Base-by-base conservation (phyloP, 2,797 vertebrate genomes). In the Myiotriccus ornatus region DNA sequence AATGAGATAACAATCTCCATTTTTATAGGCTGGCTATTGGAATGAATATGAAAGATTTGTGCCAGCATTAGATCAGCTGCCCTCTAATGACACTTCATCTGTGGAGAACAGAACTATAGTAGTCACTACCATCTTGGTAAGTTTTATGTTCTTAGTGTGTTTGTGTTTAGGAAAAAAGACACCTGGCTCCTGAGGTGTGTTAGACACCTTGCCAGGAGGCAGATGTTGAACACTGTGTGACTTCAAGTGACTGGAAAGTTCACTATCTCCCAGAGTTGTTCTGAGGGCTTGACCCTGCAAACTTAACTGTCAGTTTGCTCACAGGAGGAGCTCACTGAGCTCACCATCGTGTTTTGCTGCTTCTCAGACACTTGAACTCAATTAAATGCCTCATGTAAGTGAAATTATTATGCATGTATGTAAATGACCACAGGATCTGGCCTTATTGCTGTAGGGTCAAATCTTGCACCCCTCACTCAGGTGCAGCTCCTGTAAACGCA, bases 121-220 rank as follows among this genome's bases (percentile, higher is more conserved):
- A 97, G 99, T 99, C 97, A 99, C 99, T 97, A 99, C 99, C 97
- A 99, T 99, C 98, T 98, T 99, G 98, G 99, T 99, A 99, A 99
- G 99, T 99, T 98, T 98, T 47, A 37, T 43, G 44, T 91, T 96
- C 39, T 47, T 53, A 30, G 67, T 80, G 65, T 87, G 77, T 92
- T 79, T 93, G 81, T 91, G 41, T 69, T 73, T 93, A 50, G 64
- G 49, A 39, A 89, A 56, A 34, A 70, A 93, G 86, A 34, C 16
- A 23, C 60, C 2, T 34, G 46, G 63, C 90, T 92, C 89, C 90
- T 85, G 73, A 62, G 90, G 90, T 78, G 41, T 83, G 77, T 34
- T 83, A 88, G 89, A 76, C 68, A 71, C 74, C 76, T 82, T 28
- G 4, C 21, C 82, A 57, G 73, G 94, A 80, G 77, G 43, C n/a